These are phyloP conservation scores for Prochilodus magdalenae DNA, from an alignment of 2,113 vertebrate genomes.

Conservation along the genomic window DNA sequence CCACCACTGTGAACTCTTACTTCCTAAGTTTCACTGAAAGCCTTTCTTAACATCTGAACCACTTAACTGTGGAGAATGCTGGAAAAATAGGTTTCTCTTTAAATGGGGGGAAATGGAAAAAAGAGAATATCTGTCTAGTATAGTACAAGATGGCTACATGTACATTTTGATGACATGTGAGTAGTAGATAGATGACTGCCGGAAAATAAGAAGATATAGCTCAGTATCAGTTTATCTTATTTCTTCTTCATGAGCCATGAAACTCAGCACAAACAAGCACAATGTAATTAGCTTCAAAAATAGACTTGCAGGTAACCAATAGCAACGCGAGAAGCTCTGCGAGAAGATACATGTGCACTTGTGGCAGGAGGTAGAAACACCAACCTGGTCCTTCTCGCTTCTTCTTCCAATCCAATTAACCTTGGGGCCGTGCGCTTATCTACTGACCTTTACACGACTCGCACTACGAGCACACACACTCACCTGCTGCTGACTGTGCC, in stretches of 20 bases:
- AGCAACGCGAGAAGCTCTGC: slow-evolving; percentile 68
- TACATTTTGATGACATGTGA: neutral
- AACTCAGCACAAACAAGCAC: slow-evolving; percentile 65
- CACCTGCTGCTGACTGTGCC: slow-evolving; percentile 30
- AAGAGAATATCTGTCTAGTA: neutral
- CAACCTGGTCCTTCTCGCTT: slow-evolving; percentile 38
- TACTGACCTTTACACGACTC: slow-evolving; percentile 34
- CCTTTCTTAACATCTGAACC: too few species aligned
- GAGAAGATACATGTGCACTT: slow-evolving; percentile 10
- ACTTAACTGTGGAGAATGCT: too few species aligned
- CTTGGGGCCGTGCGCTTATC: slow-evolving; percentile 38
- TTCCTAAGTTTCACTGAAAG: too few species aligned
- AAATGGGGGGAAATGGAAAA: neutral
- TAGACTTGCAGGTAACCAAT: slow-evolving; percentile 75
- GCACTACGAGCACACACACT: slow-evolving; percentile 23
- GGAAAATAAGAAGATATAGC: neutral
- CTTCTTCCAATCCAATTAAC: slow-evolving; percentile 56
- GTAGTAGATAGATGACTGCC: too few species aligned
- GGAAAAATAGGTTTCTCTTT: too few species aligned
- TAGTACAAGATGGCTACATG: neutral
- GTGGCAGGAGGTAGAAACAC: slow-evolving; percentile 43
- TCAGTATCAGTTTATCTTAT: neutral
- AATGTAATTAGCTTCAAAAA: slow-evolving; percentile 71
- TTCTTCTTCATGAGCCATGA: slow-evolving; percentile 52
- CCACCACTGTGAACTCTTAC: too few species aligned